Evolutionary conservation across 2,888 invertebrate species (phyloP).

Genomic region (Megastigmus dorsalis): DNA sequence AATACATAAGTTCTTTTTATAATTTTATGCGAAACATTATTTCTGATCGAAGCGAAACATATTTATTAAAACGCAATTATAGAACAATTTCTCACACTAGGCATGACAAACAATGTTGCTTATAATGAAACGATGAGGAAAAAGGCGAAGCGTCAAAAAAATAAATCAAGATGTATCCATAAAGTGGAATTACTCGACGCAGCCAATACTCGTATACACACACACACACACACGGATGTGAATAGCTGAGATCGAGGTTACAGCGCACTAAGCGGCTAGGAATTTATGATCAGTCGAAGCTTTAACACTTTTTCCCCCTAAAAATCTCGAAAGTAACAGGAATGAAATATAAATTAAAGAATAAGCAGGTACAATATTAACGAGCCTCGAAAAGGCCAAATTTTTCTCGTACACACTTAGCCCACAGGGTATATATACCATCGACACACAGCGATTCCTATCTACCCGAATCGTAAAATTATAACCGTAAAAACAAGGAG

Average conservation of each 20-base stretch:
- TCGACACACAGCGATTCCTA: conserved; percentile 29
- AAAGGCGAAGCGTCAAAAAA: too few relatives aligned
- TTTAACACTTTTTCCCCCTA: conserved; percentile 44
- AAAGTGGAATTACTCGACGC: conserved; percentile 7
- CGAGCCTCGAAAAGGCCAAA: conserved; percentile 17
- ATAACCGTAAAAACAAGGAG: conserved; percentile 39
- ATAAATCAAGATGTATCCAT: conserved; percentile 35
- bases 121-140: too few relatives aligned
- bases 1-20: too few relatives aligned
- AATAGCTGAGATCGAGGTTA: conserved; percentile 37
- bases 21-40: too few relatives aligned
- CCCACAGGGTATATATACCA: too few relatives aligned
- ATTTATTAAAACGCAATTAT: too few relatives aligned
- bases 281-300: conserved; percentile 39
- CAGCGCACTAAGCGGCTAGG: conserved; percentile 27
- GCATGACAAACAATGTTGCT: too few relatives aligned
- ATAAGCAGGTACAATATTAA: conserved; percentile 36
- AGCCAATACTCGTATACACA: not conserved
- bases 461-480: conserved; percentile 40
- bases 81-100: too few relatives aligned
- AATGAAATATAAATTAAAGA: conserved; percentile 38
- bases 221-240: not conserved
- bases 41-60: too few relatives aligned
- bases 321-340: conserved; percentile 28
- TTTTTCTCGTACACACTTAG: not conserved